phyloP scores from a whole-genome alignment of 1,140 invertebrate species.

The Bombus terrestris region DNA sequence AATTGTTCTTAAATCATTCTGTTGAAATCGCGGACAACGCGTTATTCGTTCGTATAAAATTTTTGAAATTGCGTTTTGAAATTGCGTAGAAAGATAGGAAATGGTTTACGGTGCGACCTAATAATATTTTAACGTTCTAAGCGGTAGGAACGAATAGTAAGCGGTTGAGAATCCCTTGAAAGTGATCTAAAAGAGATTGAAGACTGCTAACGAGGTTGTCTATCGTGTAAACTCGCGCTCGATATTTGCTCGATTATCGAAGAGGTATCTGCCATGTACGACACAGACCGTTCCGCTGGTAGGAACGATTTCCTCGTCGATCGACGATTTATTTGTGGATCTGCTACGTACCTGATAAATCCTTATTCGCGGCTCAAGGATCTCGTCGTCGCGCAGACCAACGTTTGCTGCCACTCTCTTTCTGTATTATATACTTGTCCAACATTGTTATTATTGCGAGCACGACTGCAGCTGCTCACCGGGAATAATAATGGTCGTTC shows the following conservation, averaged over 20 bases:
- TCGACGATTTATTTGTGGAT: constrained; percentile 56
- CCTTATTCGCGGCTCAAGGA: constrained; percentile 55
- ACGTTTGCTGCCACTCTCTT: constrained; percentile 51
- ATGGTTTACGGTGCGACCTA: neutral
- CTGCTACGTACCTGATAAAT: constrained; percentile 48
- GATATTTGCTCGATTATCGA: constrained; percentile 51
- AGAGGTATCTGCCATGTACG: constrained; percentile 38
- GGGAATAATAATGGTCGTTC: constrained; percentile 55
- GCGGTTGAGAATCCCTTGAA: constrained; percentile 34
- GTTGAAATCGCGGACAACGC: no score
- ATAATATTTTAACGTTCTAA: no score
- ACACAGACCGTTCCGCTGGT: constrained; percentile 14
- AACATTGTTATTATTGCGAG: constrained; percentile 57
- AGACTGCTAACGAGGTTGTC: constrained; percentile 54
- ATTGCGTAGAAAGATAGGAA: no score
- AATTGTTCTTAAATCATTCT: no score
- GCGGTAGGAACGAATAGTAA: no score
- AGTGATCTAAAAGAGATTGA: constrained; percentile 48
- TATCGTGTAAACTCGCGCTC: constrained; percentile 31
- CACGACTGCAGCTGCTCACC: constrained; percentile 53
- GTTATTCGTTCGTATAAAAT: no score
- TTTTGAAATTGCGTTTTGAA: no score
- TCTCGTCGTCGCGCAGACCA: constrained; percentile 30
- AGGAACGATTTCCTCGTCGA: constrained; percentile 48
- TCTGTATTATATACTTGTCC: constrained; percentile 54